A percentile compares a stretch with the other conserved stretches of the same genome.
Evolutionary conservation across 2,888 invertebrate species (phyloP).

Genomic region (Melanostoma mellinum): DNA sequence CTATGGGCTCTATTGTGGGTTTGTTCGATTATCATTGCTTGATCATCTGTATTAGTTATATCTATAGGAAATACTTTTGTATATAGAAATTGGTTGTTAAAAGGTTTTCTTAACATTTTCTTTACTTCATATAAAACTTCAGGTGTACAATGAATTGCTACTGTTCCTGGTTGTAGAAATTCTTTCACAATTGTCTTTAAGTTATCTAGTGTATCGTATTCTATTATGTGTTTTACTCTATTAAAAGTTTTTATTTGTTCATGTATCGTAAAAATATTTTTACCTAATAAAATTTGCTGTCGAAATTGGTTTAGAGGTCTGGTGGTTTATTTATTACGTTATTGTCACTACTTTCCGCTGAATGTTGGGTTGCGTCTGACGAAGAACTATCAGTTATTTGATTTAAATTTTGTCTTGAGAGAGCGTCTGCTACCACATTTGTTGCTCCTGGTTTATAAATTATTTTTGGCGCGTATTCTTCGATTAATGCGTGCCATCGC

Average conservation of each 20-base stretch:
- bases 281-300: slow-evolving; percentile 33
- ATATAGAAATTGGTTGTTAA: neutral
- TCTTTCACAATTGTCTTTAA: slow-evolving; percentile 45
- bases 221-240: slow-evolving; percentile 22
- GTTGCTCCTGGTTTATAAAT: too few species aligned
- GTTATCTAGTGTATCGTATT: slow-evolving; percentile 3
- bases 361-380: too few species aligned
- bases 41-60: neutral
- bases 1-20: neutral
- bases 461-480: too few species aligned
- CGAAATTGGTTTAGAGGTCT: slow-evolving; percentile 49
- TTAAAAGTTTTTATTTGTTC: slow-evolving; percentile 22
- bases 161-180: slow-evolving; percentile 40
- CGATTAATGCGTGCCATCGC: too few species aligned
- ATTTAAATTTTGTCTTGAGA: too few species aligned
- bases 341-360: too few species aligned
- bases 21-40: neutral
- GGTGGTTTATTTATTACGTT: too few species aligned
- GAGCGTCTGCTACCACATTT: too few species aligned
- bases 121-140: slow-evolving; percentile 42
- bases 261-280: slow-evolving; percentile 18
- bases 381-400: too few species aligned
- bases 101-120: slow-evolving; percentile 1
- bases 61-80: neutral
- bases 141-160: slow-evolving; percentile 47